A percentile compares a stretch with the other conserved stretches of the same genome.
Conservation (phyloP, 2,888 invertebrate genomes). For the Liodrosophila aerea region DNA sequence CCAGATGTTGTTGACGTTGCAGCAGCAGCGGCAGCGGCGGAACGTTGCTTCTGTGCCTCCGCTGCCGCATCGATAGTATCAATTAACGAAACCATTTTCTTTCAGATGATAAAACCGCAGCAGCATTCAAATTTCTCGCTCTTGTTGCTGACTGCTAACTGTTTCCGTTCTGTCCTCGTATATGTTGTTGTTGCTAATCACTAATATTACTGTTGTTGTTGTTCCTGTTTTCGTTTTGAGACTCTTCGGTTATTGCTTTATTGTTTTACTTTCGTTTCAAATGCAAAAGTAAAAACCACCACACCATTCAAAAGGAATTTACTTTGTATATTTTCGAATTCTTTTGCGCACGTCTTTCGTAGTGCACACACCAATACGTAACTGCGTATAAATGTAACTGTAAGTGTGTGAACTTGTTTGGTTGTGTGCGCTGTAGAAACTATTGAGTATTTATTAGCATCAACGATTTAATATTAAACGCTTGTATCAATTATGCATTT, state of each 20-base stretch:
- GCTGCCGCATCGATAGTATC: slow-evolving; percentile 72
- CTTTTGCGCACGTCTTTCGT: slow-evolving; percentile 41
- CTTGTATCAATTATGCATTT: slow-evolving; percentile 13
- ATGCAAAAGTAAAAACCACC: slow-evolving; percentile 9
- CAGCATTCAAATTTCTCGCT: slow-evolving; percentile 56
- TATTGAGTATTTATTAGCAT: slow-evolving; percentile 14
- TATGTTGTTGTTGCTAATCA: slow-evolving; percentile 23
- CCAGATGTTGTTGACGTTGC: slow-evolving; percentile 27
- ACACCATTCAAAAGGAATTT: slow-evolving; percentile 23
- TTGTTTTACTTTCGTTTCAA: slow-evolving; percentile 1
- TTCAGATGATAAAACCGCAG: slow-evolving; percentile 51
- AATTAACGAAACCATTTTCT: slow-evolving; percentile 76
- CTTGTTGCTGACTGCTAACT: slow-evolving; percentile 15
- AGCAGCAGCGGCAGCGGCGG: slow-evolving; percentile 46
- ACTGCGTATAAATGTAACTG: slow-evolving; percentile 35
- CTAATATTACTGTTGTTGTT: slow-evolving; percentile 24
- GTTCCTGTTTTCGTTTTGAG: slow-evolving; percentile 39
- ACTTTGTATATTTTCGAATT: slow-evolving; percentile 45
- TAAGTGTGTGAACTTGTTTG: slow-evolving; percentile 13
- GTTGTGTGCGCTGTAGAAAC: slow-evolving; percentile 21
- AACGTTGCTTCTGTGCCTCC: slow-evolving; percentile 63
- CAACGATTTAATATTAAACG: slow-evolving; percentile 18
- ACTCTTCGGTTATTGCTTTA: slow-evolving; percentile 34
- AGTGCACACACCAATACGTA: slow-evolving; percentile 46
- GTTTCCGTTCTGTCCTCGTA: slow-evolving; percentile 23